A percentile compares a stretch with the other conserved stretches of the same genome.
Evolutionary conservation across 2,113 vertebrate genomes (phyloP).

Genomic region (Columbina picui): DNA sequence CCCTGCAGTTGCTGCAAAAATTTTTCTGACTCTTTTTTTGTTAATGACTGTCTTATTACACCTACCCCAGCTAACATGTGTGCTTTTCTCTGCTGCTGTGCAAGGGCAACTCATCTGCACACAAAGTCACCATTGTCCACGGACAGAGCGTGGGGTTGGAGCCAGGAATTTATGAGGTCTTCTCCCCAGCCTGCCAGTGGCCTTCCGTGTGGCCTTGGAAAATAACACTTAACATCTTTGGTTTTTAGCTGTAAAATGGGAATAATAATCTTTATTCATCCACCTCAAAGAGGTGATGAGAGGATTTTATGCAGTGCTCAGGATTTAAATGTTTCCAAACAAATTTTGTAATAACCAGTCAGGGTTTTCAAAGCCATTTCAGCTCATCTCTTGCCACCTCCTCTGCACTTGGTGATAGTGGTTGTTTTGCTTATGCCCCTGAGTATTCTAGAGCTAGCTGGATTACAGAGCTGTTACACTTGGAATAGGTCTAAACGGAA

Average conservation of each 20-base stretch:
- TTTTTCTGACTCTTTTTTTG: background rate
- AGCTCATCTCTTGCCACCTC: slow-evolving; percentile 47
- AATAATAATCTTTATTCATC: slow-evolving; percentile 63
- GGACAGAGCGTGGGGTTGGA: background rate
- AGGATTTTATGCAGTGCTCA: slow-evolving; percentile 50
- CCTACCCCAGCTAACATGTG: background rate
- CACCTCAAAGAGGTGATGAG: slow-evolving; percentile 59
- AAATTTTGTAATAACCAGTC: slow-evolving; percentile 31
- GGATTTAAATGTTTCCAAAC: slow-evolving; percentile 61
- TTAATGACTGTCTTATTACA: background rate
- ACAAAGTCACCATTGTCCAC: slow-evolving; percentile 49
- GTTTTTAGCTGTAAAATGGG: slow-evolving; percentile 28
- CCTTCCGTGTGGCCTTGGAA: slow-evolving; percentile 20
- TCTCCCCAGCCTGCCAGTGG: background rate
- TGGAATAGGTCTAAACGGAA: slow-evolving; percentile 27
- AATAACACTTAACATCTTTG: slow-evolving; percentile 15
- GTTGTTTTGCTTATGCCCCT: slow-evolving; percentile 17
- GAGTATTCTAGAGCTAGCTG: slow-evolving; percentile 1
- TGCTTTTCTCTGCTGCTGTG: background rate
- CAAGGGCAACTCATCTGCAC: slow-evolving; percentile 16
- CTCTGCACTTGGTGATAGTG: slow-evolving; percentile 9
- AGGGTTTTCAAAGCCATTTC: slow-evolving; percentile 15
- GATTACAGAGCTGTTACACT: slow-evolving; percentile 8
- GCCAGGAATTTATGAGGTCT: slow-evolving; percentile 58
- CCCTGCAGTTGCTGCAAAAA: background rate